Conservation (phyloP, 2,888 invertebrate genomes). For the Morpho helenor region DNA sequence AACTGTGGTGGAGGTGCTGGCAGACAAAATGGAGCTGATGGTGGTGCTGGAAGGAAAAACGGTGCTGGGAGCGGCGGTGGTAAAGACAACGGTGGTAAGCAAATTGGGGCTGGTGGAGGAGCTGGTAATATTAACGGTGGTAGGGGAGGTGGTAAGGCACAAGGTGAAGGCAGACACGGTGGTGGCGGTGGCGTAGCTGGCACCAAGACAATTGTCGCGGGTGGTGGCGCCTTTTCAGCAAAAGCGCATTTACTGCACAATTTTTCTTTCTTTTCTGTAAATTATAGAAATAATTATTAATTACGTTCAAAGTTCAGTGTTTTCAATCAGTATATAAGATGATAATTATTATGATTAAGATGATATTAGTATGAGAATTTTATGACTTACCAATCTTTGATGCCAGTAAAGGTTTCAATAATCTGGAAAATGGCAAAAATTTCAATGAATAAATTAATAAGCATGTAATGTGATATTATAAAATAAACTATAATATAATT, state of each 20-base stretch:
- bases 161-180: conserved; percentile 28
- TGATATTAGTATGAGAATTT: not conserved
- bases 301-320: not conserved
- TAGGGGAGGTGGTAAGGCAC: conserved; percentile 35
- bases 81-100: conserved; percentile 38
- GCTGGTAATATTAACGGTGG: conserved; percentile 32
- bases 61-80: conserved; percentile 28
- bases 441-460: conserved; percentile 1
- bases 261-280: conserved; percentile 34
- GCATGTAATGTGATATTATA: not conserved
- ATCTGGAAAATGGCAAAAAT: conserved; percentile 44
- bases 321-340: too few species aligned
- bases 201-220: conserved; percentile 55
- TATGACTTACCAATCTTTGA: conserved; percentile 49
- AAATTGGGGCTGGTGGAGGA: conserved; percentile 47
- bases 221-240: conserved; percentile 41
- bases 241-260: conserved; percentile 29
- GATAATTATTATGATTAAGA: too few species aligned
- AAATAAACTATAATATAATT: not conserved
- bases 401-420: conserved; percentile 54
- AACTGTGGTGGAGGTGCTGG: conserved; percentile 27
- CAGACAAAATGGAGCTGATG: conserved; percentile 24
- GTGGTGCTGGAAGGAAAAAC: conserved; percentile 19
- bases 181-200: conserved; percentile 44
- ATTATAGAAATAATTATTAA: not conserved